Base-by-base conservation (phyloP, 2,113 vertebrate species). In the Gadus macrocephalus region DNA sequence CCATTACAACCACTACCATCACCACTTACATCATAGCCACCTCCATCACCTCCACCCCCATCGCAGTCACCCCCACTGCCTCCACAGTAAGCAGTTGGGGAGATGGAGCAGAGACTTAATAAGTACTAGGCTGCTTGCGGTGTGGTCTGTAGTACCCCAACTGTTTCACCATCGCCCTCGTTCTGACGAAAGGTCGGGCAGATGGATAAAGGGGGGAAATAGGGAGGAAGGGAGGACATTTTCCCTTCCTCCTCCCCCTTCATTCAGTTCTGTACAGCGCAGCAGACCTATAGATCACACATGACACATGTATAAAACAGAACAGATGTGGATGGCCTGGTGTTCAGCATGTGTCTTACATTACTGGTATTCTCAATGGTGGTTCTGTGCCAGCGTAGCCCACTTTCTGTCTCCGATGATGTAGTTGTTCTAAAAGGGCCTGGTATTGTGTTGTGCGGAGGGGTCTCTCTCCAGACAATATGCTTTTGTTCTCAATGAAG, bases 301-400 rank as follows among this genome's bases (percentile, higher is more conserved):
- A 49, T 64, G 70, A 77, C 74, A 75, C 78, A 86, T 83, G 81
- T 87, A 78, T 70, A 76, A 76, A 75, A 67, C 22, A 67, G 70
- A 80, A 78, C 74, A 77, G 65, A 83, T 87, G 76, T 71, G 64
- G 74, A 76, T 53, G 53, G 65, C 67, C 71, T 84, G 82, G 81
- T 78, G 16, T 16, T 5, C n/a, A 72, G 66, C 72, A 78, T 66
- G 68, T 67, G 38, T 70, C 28, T 79, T 81, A 69, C 84, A 74
- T 73, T 73, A 76, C 61, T 49, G 2, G 42, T 20, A 15, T 17
- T 15, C 35, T 71, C 84, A 89, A 79, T 76, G 69, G 77, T 68
- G 67, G 68, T 71, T 75, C 86, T 83, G 71, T 84, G 19, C 65
- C 67, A 71, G 55, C 70, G 74, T 66, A 77, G 71, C 74, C 76